Evolutionary conservation across 2,797 vertebrate genomes (phyloP).

Genomic region (Sylvilagus floridanus): DNA sequence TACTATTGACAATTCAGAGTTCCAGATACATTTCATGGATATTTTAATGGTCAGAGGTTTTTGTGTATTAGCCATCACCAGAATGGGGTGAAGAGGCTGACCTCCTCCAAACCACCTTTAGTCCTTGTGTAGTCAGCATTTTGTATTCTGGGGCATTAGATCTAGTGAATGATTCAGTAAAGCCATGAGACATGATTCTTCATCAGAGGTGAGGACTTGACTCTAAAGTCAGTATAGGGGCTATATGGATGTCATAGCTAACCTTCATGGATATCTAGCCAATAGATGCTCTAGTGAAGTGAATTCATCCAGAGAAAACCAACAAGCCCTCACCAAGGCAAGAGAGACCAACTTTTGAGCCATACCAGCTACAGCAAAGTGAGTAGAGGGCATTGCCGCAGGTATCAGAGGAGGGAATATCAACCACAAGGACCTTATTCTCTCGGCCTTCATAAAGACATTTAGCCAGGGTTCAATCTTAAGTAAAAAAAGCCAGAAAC

Average conservation of each 20-base stretch:
- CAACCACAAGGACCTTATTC: not conserved
- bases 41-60: not conserved
- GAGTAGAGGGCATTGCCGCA: not conserved
- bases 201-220: not conserved
- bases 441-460: not conserved
- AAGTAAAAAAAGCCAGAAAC: not conserved
- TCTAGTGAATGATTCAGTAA: not conserved
- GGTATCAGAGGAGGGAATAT: not conserved
- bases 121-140: not conserved
- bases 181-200: not conserved
- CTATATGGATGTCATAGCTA: not conserved
- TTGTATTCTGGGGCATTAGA: not conserved
- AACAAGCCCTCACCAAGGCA: not conserved
- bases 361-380: not conserved
- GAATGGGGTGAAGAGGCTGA: not conserved
- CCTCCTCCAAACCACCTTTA: not conserved
- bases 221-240: not conserved
- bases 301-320: not conserved
- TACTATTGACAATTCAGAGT: not conserved
- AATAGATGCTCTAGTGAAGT: not conserved
- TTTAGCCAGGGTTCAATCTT: not conserved
- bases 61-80: not conserved
- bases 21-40: not conserved
- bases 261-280: not conserved
- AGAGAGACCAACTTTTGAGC: not conserved